Evolutionary conservation across 2,888 invertebrate genomes (phyloP), one percentile per base, ranked within the genome.

Genomic region (Stenodera caucasica): DNA sequence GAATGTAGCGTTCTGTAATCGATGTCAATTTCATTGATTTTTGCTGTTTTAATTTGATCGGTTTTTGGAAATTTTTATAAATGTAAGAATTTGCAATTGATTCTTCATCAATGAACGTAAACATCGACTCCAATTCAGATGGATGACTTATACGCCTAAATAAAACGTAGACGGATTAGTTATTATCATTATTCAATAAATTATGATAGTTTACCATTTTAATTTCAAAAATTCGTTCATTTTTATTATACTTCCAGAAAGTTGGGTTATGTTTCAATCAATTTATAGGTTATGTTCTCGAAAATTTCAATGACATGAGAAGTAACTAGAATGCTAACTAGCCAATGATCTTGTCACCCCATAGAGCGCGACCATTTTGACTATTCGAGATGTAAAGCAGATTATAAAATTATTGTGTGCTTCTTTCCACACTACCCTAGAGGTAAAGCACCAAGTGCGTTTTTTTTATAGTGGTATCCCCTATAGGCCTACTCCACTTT

Each of bases 61-160:
- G 65, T 21, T 58, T 58, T 18, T 63, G 53, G 18, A 68, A 66
- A 52, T 58, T 61, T 58, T 67, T 64, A 52, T 64, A 70, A 32
- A 69, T 55, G 4, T 64, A 51, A 2, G 67, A 70, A 33, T 66
- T 57, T 2, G 57, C 37, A 18, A 68, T 35, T 9, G 55, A 56
- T 18, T 66, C 66, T 35, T 71, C 67, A n/a, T 52, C 55, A 9
- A 68, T 56, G 53, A 68, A 70, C 23, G 14, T 23, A 5, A 33
- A 18, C 53, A 58, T 61, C 15, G 63, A 52, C 52, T 69, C 63
- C 12, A 66, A 55, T 8, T 63, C 50, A 8, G 60, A 52, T n/a
- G 61, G 50, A 12, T 67, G 56, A 29, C 55, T 54, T 35, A 60
- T 56, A 15, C 68, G 61, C 70, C 69, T 69, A 21, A 32, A 40